Evolutionary conservation across 2,113 vertebrate genomes (phyloP), one percentile per base, ranked within the genome.

Genomic region (Oncorhynchus nerka): DNA sequence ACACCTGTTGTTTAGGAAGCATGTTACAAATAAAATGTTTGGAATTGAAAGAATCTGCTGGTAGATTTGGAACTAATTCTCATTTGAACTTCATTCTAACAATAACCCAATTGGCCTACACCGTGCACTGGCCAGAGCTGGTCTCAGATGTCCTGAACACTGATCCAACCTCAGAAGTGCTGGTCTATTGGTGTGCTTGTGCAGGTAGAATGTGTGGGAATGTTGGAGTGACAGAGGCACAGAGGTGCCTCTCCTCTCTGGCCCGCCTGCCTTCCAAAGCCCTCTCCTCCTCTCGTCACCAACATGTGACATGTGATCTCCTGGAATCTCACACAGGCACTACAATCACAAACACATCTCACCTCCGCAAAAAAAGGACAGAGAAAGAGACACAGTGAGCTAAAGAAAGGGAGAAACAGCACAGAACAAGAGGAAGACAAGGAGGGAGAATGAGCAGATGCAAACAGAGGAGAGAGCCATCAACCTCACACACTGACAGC

Each of bases 271-370:
- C 49, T 74, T 78, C 74, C 67, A 61, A 77, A 81, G 61, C 70
- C 64, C 80, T 51, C 70, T 73, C 72, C 75, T 68, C 77, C 81
- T 75, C 77, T 89, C 78, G 78, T 89, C 91, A 90, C 89, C 79
- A 81, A 77, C 84, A 3, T 89, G 89, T 84, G 89, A 91, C 90
- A 91, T 90, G 89, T 90, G 90, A 91, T 88, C 90, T 87, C 82
- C 85, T 86, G 90, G 91, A 91, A 92, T 92, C 87, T 92, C 92
- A 89, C 92, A 92, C 77, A 70, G 81, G 81, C 85, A 84, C 82
- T 78, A 87, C 88, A 89, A 90, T 91, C 88, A 89, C 87, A 92
- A 89, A 90, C 86, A 75, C 86, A 71, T 82, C 88, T 92, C 89
- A 86, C 79, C 83, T 87, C 84, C 20, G 78, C 69, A 75, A 69